A percentile compares a stretch with the other conserved stretches of the same genome.
These are phyloP conservation scores for Gandaritis pyraliata DNA, from an alignment of 2,888 invertebrate genomes.

Conservation along the genomic window DNA sequence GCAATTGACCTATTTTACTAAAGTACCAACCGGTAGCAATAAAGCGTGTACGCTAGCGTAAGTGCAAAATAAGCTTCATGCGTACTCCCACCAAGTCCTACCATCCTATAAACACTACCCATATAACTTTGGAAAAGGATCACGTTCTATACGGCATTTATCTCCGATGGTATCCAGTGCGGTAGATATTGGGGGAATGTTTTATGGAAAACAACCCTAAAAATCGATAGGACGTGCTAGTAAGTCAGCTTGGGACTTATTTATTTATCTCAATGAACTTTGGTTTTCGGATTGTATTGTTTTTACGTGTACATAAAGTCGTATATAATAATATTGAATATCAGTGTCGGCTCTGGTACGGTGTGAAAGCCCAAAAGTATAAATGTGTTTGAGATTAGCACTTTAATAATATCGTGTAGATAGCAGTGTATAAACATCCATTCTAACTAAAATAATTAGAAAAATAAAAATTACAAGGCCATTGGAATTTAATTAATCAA, in stretches of 20 bases:
- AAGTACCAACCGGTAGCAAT: constrained; percentile 31
- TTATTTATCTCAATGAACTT: constrained; percentile 6
- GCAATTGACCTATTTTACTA: constrained; percentile 40
- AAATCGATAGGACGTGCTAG: constrained; percentile 39
- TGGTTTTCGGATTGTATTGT: constrained; percentile 2
- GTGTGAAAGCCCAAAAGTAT: too few relatives aligned
- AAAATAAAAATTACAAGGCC: not conserved
- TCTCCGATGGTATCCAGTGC: constrained; percentile 40
- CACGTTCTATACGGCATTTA: constrained; percentile 48
- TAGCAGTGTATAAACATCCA: not conserved
- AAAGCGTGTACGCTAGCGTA: constrained; percentile 31
- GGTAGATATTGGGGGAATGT: constrained; percentile 44
- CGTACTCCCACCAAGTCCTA: constrained; percentile 19
- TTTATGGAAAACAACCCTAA: constrained; percentile 44
- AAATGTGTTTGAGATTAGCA: too few relatives aligned
- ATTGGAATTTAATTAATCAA: constrained; percentile 22
- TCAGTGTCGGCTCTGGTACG: too few relatives aligned
- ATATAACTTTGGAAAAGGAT: constrained; percentile 49
- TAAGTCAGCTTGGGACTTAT: constrained; percentile 12
- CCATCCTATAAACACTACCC: constrained; percentile 46
- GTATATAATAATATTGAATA: too few relatives aligned
- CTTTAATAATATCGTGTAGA: too few relatives aligned
- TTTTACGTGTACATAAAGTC: not conserved
- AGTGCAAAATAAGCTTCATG: constrained; percentile 39
- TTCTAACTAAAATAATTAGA: not conserved